Evolutionary conservation across 2,797 vertebrate genomes (phyloP).

Genomic region (Leptodactylus fallax): DNA sequence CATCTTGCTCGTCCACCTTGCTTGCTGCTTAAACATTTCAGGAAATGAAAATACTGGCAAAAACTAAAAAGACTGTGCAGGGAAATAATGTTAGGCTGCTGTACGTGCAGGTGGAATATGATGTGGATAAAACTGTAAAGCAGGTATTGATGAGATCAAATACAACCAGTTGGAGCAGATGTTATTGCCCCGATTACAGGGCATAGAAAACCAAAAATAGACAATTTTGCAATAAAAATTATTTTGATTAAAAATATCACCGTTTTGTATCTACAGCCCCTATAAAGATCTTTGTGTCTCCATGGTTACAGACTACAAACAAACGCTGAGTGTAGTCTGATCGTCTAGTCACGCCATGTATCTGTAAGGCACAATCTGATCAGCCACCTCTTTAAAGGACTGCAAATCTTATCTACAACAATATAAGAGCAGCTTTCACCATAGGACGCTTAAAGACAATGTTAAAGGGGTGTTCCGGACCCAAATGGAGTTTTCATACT

Average conservation of each 20-base stretch:
- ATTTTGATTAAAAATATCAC: background rate
- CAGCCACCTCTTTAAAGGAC: too few relatives aligned
- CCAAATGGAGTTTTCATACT: too few relatives aligned
- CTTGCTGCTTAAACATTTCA: background rate
- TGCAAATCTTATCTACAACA: too few relatives aligned
- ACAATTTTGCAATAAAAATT: background rate
- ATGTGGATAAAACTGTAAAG: background rate
- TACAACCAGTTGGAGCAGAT: too few relatives aligned
- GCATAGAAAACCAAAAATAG: background rate
- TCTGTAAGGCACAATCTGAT: too few relatives aligned
- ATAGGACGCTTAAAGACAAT: too few relatives aligned
- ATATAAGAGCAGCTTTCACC: too few relatives aligned
- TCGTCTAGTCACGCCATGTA: background rate
- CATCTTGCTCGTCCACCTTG: conserved; percentile 30
- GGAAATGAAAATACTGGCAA: too few relatives aligned
- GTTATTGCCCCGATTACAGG: too few relatives aligned
- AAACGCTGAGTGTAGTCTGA: background rate
- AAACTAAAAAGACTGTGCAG: background rate
- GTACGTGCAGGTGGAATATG: too few relatives aligned
- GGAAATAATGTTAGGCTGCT: background rate
- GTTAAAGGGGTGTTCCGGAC: too few relatives aligned
- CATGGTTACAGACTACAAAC: background rate
- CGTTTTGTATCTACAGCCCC: background rate
- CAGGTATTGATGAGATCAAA: too few relatives aligned
- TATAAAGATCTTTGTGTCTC: background rate